These are phyloP conservation scores for Caenorhabditis tropicalis DNA, from an alignment of 1,140 invertebrate genomes.

Conservation along the genomic window DNA sequence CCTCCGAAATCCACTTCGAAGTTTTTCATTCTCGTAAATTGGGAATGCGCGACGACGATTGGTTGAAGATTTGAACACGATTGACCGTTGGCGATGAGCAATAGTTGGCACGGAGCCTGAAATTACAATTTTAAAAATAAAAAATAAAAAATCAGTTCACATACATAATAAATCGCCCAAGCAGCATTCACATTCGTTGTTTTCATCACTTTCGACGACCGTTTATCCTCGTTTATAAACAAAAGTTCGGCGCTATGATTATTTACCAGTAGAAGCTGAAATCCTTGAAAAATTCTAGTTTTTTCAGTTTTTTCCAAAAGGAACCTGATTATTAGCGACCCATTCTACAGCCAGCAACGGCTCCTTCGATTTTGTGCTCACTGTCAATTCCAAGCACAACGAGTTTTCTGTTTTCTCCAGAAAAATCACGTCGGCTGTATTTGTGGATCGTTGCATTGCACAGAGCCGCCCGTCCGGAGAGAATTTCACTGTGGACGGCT, in stretches of 20 bases:
- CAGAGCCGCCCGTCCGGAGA: slow-evolving; percentile 29
- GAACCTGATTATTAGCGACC: slow-evolving; percentile 47
- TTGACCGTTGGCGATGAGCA: slow-evolving; percentile 16
- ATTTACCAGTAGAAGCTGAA: slow-evolving; percentile 35
- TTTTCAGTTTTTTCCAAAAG: not conserved
- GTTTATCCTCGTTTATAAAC: slow-evolving; percentile 32
- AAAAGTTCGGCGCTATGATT: slow-evolving; percentile 41
- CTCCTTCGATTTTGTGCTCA: slow-evolving; percentile 42
- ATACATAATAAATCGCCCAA: slow-evolving; percentile 48
- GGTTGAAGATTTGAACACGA: slow-evolving; percentile 33
- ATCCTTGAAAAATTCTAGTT: not conserved
- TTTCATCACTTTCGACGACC: slow-evolving; percentile 36
- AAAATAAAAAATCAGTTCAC: not conserved
- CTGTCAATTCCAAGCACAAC: slow-evolving; percentile 16
- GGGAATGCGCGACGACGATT: slow-evolving; percentile 9
- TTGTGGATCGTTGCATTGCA: slow-evolving; percentile 1
- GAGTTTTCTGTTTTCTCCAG: slow-evolving; percentile 45
- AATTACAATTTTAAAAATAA: not conserved
- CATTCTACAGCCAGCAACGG: slow-evolving; percentile 38
- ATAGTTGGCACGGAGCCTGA: slow-evolving; percentile 16
- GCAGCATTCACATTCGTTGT: slow-evolving; percentile 35
- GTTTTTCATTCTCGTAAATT: slow-evolving; percentile 41
- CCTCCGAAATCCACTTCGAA: slow-evolving; percentile 41
- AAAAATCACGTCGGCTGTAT: slow-evolving; percentile 14
- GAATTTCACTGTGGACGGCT: slow-evolving; percentile 38